Evolutionary conservation across 2,113 vertebrate species (phyloP).

Genomic region (Lanius ludovicianus): DNA sequence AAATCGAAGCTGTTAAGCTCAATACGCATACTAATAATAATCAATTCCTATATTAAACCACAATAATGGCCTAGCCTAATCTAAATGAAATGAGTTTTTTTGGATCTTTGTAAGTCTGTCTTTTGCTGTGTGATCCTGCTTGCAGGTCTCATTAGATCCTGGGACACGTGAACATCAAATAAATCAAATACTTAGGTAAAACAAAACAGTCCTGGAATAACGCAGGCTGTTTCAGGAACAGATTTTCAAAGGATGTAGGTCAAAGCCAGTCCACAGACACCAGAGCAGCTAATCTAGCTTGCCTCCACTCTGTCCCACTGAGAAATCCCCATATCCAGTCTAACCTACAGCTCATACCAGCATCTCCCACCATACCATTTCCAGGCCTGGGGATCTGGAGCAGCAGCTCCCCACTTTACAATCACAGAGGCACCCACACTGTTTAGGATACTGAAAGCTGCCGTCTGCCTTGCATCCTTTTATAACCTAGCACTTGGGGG

Average conservation of each 20-base stretch:
- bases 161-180: neutral
- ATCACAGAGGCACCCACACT: neutral
- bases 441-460: neutral
- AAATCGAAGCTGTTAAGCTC: conserved; percentile 72
- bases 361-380: neutral
- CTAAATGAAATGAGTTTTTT: neutral
- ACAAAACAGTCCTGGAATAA: neutral
- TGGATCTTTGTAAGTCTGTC: neutral
- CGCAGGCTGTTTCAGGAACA: neutral
- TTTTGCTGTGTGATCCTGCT: neutral
- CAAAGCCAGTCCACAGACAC: neutral
- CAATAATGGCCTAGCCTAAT: conserved; percentile 57
- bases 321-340: neutral
- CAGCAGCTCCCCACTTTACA: neutral
- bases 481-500: neutral
- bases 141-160: conserved; percentile 9
- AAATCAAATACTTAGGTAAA: neutral
- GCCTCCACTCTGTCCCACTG: neutral
- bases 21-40: conserved; percentile 68
- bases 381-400: neutral
- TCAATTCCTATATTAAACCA: conserved; percentile 71
- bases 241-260: neutral
- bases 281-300: neutral
- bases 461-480: neutral
- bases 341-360: neutral